These are phyloP conservation scores for Gonatopus flavifemur DNA, from an alignment of 1,140 invertebrate genomes.

Conservation along the genomic window DNA sequence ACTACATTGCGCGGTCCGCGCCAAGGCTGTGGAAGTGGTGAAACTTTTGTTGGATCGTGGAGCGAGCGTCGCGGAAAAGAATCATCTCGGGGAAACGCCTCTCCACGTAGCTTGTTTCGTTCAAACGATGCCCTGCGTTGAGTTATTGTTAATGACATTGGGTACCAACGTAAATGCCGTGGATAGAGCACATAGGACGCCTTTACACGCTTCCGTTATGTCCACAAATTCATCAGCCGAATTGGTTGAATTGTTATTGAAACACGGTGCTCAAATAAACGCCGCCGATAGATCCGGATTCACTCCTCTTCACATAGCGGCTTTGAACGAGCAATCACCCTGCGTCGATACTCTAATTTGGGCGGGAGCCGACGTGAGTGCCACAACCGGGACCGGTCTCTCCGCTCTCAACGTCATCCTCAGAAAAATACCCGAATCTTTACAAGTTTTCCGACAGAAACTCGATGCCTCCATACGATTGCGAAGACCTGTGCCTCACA, in stretches of 20 bases:
- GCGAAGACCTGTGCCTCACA: slow-evolving; percentile 58
- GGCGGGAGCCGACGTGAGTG: slow-evolving; percentile 67
- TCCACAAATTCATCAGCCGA: slow-evolving; percentile 57
- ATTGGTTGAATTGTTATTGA: slow-evolving; percentile 61
- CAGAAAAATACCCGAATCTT: slow-evolving; percentile 63
- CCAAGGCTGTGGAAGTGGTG: slow-evolving; percentile 60
- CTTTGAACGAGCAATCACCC: slow-evolving; percentile 64
- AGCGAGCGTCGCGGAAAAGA: slow-evolving; percentile 61
- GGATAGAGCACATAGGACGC: slow-evolving; percentile 61
- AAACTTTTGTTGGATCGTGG: slow-evolving; percentile 64
- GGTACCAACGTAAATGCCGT: slow-evolving; percentile 62
- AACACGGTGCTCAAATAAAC: slow-evolving; percentile 60
- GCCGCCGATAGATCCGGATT: slow-evolving; percentile 68
- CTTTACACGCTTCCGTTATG: slow-evolving; percentile 65
- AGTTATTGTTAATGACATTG: slow-evolving; percentile 58
- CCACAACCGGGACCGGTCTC: slow-evolving; percentile 62
- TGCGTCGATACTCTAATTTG: slow-evolving; percentile 66
- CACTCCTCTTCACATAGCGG: slow-evolving; percentile 70
- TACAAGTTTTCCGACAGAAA: slow-evolving; percentile 60
- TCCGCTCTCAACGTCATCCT: slow-evolving; percentile 66
- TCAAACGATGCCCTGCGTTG: slow-evolving; percentile 60
- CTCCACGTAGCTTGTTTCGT: slow-evolving; percentile 65
- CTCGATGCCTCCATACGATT: slow-evolving; percentile 63
- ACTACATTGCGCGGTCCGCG: slow-evolving; percentile 62
- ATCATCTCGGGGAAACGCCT: slow-evolving; percentile 62